Evolutionary conservation across 2,888 invertebrate species (phyloP).

Genomic region (Parasteatoda lunata): DNA sequence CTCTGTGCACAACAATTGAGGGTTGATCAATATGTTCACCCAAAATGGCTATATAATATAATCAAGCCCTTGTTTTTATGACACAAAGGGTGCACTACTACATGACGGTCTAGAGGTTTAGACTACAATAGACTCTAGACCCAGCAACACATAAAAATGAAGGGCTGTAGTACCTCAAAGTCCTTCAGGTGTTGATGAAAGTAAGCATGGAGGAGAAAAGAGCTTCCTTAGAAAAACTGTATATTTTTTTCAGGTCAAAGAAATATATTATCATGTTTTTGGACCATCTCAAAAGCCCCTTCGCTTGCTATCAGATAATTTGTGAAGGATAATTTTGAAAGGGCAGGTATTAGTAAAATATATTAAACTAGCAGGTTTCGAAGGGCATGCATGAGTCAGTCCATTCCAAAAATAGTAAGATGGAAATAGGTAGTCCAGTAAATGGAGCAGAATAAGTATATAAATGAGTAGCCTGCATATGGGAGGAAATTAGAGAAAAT

Average conservation of each 20-base stretch:
- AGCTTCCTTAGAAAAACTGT: slow-evolving; percentile 56
- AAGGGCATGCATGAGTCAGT: slow-evolving; percentile 68
- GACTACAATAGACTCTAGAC: slow-evolving; percentile 68
- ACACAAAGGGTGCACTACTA: slow-evolving; percentile 63
- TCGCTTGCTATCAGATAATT: slow-evolving; percentile 76
- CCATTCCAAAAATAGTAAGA: slow-evolving; percentile 68
- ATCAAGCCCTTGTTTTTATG: slow-evolving; percentile 50
- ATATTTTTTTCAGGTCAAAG: slow-evolving; percentile 52
- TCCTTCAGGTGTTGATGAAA: slow-evolving; percentile 64
- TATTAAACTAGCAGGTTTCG: slow-evolving; percentile 67
- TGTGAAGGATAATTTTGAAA: slow-evolving; percentile 71
- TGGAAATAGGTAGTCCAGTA: slow-evolving; percentile 64
- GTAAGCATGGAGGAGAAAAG: slow-evolving; percentile 66
- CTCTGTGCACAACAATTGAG: slow-evolving; percentile 65
- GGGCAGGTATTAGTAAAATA: slow-evolving; percentile 62
- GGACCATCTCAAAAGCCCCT: slow-evolving; percentile 96
- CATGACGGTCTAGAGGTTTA: slow-evolving; percentile 66
- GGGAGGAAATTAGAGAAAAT: slow-evolving; percentile 58
- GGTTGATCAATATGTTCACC: slow-evolving; percentile 49
- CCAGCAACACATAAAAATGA: slow-evolving; percentile 68
- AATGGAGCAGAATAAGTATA: slow-evolving; percentile 50
- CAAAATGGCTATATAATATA: slow-evolving; percentile 37
- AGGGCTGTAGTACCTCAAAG: slow-evolving; percentile 69
- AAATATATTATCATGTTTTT: slow-evolving; percentile 76
- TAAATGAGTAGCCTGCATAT: slow-evolving; percentile 28